Base-by-base conservation (phyloP, 2,797 vertebrate genomes). In the Sorex maritimensis region DNA sequence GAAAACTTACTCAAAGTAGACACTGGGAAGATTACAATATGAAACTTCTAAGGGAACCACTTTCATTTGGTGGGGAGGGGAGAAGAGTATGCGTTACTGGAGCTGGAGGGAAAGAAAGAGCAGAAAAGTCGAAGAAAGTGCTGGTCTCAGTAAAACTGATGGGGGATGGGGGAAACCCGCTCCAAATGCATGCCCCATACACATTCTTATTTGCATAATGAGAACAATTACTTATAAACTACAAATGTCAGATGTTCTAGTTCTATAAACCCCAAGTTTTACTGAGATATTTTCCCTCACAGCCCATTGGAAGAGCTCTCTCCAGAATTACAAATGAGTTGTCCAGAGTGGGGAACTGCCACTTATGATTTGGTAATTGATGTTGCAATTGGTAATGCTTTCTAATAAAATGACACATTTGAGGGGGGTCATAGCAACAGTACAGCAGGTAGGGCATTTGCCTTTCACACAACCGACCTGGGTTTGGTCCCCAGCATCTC, bases 291-390 rank as follows among this genome's bases (percentile, higher is more conserved):
- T 77, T 21, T 87, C 44, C 83, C 81, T 88, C 52, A 44, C 1
- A 58, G 71, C 26, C 5, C 21, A 58, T 38, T 55, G 55, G 15
- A 81, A 49, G 49, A 81, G 68, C 72, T 71, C 5, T 91, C 88
- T 94, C 81, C 30, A 88, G 67, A 90, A 93, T 75, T 83, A 86
- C 63, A 86, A 88, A 85, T 79, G 6, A 55, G 38, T 78, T 83
- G 38, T 92, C 81, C 30, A 30, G 65, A 41, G 58, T 73, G n/a
- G 38, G 55, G 71, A 86, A 71, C 71, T 93, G 61, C 90, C 74
- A 46, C 92, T 91, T 94, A 80, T 41, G 73, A 73, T 44, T 49
- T 85, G 46, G 46, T 80, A 91, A 94, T 95, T 92, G 91, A 58
- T 71, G 79, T 2, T 81, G 88, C 61, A 85, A 95, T 46, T 85